phyloP scores from a whole-genome alignment of 2,113 vertebrate species.

The Jacana jacana region DNA sequence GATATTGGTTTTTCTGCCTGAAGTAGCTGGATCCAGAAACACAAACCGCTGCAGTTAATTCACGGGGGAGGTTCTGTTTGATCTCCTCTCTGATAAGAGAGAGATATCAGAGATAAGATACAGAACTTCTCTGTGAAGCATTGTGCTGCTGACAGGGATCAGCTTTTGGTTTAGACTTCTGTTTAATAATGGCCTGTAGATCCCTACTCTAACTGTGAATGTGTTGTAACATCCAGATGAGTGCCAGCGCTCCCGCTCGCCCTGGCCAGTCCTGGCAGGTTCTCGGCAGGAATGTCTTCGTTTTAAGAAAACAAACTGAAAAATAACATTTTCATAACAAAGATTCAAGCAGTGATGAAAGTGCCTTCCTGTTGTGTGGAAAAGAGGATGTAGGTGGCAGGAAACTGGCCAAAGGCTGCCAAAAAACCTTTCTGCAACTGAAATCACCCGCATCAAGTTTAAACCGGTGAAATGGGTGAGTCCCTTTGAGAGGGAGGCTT shows the following conservation, averaged over 20 bases:
- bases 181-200: rapidly evolving
- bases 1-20: neutral
- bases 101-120: neutral
- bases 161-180: neutral
- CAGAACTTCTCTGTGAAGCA: neutral
- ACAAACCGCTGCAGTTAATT: rapidly evolving
- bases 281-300: rapidly evolving
- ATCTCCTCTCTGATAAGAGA: neutral
- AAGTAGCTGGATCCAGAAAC: too few species aligned
- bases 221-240: rapidly evolving
- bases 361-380: neutral
- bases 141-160: neutral
- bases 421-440: neutral
- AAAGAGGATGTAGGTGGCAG: neutral
- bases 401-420: neutral
- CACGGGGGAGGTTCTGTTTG: neutral
- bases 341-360: neutral
- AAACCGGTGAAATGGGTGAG: rapidly evolving
- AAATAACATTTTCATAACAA: neutral
- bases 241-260: rapidly evolving
- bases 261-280: rapidly evolving
- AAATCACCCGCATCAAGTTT: rapidly evolving
- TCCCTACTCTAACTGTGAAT: rapidly evolving
- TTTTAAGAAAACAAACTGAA: neutral
- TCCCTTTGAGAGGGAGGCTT: rapidly evolving